Evolutionary conservation across 2,797 vertebrate species (phyloP).

Genomic region (Fringilla coelebs): DNA sequence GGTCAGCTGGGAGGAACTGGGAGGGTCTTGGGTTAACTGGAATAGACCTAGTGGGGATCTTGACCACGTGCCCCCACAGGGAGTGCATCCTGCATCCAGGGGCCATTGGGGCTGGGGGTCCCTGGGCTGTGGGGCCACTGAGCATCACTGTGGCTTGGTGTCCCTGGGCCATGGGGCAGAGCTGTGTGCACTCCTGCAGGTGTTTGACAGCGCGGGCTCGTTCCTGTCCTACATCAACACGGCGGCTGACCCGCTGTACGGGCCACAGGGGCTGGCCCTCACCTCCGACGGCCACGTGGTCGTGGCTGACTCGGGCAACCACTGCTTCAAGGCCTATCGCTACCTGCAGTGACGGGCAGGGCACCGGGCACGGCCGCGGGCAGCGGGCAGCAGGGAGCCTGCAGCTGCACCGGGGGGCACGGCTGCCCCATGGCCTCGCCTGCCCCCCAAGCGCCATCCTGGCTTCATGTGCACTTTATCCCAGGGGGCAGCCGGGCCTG

Average conservation of each 20-base stretch:
- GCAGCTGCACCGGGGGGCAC: neutral
- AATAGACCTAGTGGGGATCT: neutral
- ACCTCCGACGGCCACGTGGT: slow-evolving; percentile 95
- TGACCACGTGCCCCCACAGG: too few relatives aligned
- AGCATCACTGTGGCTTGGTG: too few relatives aligned
- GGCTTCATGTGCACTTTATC: slow-evolving; percentile 39
- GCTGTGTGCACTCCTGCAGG: slow-evolving; percentile 66
- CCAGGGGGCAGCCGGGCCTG: neutral
- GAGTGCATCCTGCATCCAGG: accelerated
- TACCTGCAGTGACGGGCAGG: slow-evolving; percentile 82
- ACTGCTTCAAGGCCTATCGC: slow-evolving; percentile 98
- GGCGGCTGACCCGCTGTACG: slow-evolving; percentile 91
- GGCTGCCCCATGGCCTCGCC: neutral
- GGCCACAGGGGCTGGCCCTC: slow-evolving; percentile 93
- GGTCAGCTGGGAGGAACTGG: neutral
- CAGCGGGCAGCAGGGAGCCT: neutral
- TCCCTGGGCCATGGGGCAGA: neutral
- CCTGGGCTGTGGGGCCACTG: too few relatives aligned
- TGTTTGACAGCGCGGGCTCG: slow-evolving; percentile 94
- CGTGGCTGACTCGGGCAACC: slow-evolving; percentile 95
- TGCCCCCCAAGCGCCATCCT: neutral
- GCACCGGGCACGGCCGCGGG: neutral
- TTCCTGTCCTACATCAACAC: slow-evolving; percentile 99
- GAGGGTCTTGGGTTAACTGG: neutral
- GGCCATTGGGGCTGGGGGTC: neutral